Base-by-base conservation (phyloP, 92 coral and sea anemone species). In the Paramuricea clavata region DNA sequence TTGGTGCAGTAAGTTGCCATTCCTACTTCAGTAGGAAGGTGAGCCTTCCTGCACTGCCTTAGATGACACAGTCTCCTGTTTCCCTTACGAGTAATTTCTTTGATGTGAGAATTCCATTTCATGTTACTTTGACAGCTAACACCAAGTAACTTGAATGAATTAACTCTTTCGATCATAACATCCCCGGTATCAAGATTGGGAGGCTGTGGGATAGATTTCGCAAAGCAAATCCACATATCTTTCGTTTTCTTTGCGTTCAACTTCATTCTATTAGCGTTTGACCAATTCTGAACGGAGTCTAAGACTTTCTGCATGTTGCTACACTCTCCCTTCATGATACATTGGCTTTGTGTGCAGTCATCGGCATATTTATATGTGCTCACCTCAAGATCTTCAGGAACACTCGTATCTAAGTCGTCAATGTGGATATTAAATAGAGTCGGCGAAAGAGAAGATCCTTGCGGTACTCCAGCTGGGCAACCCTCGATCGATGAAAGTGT, bases 51-150 rank as follows among this genome's bases (percentile, higher is more conserved):
- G 54, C 86, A 91, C 74, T 44, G 91, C 62, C 78, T 91, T 12
- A 86, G 67, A 72, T 83, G 49, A 75, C 76, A 80, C 33, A 83
- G 49, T 57, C 88, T 61, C 54, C 81, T 69, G 71, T 69, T 52
- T 35, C 83, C 87, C 85, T 90, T 90, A 44, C 87, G 76, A 49
- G 74, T 72, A 31, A 86, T 86, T 69, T 69, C 65, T 73, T 83
- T 52, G 22, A 87, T 78, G 65, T 90, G 90, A 1, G 87, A 22
- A 69, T 90, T 90, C 88, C 89, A 90, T 39, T 82, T 90, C 49
- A 90, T 81, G 49, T 90, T 77, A 25, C 83, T 83, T 57, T 90
- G 93, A 30, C 76, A 86, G 43, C 74, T 50, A 43, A 90, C 86
- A 41, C 82, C 85, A 27, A 90, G 81, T 21, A 82, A 68, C 52